A percentile compares a stretch with the other conserved stretches of the same genome.
These are phyloP conservation scores for Crioceris asparagi DNA, from an alignment of 2,888 invertebrate species.

Conservation along the genomic window DNA sequence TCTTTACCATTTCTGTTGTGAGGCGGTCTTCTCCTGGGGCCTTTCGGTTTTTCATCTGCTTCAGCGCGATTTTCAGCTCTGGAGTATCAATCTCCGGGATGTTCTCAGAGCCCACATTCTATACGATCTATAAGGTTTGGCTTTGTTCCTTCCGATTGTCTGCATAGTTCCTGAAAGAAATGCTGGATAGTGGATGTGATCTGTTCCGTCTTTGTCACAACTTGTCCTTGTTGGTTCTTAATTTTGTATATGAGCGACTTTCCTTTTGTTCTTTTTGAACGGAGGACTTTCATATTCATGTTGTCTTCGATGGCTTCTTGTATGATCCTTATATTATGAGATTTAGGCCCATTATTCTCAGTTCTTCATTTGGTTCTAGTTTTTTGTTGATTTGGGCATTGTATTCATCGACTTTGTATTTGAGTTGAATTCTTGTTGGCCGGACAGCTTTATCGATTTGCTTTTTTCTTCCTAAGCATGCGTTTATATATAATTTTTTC, in stretches of 20 bases:
- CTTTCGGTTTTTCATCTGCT: slow-evolving; percentile 1
- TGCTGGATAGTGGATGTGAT: background rate
- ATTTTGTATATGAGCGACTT: background rate
- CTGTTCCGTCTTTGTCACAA: background rate
- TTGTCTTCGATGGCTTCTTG: slow-evolving; percentile 3
- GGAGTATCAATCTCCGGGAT: background rate
- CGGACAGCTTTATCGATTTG: no score
- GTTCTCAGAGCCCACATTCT: slow-evolving; percentile 1
- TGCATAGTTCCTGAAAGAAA: background rate
- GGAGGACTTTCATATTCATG: slow-evolving; percentile 4
- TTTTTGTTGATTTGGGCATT: no score
- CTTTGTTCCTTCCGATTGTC: no score
- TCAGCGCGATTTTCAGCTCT: background rate
- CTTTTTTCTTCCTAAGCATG: no score
- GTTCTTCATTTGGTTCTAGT: no score
- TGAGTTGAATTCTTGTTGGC: no score
- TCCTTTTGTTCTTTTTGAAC: slow-evolving; percentile 1
- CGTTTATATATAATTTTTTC: no score
- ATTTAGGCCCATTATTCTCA: no score
- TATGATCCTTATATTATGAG: slow-evolving; percentile 4
- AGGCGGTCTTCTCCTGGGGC: background rate
- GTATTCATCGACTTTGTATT: no score
- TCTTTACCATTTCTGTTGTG: background rate
- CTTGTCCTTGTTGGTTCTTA: background rate
- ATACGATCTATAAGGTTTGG: no score